Conservation (phyloP, 1,140 invertebrate genomes). For the Cataglyphis hispanica region DNA sequence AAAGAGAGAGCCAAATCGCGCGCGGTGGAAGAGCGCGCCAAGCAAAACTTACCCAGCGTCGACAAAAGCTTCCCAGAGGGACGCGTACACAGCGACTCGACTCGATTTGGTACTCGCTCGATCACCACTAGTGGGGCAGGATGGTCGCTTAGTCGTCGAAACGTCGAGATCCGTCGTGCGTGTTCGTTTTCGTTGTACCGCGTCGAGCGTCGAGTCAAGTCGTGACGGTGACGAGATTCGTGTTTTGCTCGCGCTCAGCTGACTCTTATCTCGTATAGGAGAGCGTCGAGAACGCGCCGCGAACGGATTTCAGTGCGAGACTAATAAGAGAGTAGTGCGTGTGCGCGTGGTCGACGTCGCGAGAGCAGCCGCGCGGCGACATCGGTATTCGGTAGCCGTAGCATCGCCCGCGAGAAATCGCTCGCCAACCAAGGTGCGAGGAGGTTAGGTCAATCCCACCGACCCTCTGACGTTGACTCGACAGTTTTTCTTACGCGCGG, state of each 20-base stretch:
- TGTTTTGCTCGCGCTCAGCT: constrained; percentile 30
- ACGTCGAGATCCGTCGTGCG: constrained; percentile 20
- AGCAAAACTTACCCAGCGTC: constrained; percentile 25
- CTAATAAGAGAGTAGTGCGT: not conserved
- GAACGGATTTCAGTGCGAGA: not conserved
- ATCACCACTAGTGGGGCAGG: constrained; percentile 9
- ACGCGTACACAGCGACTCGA: constrained; percentile 9
- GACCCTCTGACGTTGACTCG: constrained; percentile 79
- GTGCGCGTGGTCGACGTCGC: constrained; percentile 3
- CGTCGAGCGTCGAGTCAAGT: not conserved
- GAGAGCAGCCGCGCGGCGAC: not conserved
- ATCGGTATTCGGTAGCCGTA: not conserved
- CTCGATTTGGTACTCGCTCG: not conserved
- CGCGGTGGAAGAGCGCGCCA: not conserved
- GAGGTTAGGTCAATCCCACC: constrained; percentile 75
- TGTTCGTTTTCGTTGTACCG: constrained; percentile 8
- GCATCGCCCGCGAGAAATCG: not conserved
- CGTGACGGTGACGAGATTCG: not conserved
- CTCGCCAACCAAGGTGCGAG: not conserved
- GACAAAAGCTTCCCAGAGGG: not conserved
- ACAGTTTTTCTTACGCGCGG: constrained; percentile 79
- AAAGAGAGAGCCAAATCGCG: not conserved
- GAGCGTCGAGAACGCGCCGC: not conserved
- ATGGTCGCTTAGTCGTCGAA: not conserved
- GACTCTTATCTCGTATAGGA: not conserved